Evolutionary conservation across 2,113 vertebrate genomes (phyloP).

Genomic region (Cyanocitta stelleri): DNA sequence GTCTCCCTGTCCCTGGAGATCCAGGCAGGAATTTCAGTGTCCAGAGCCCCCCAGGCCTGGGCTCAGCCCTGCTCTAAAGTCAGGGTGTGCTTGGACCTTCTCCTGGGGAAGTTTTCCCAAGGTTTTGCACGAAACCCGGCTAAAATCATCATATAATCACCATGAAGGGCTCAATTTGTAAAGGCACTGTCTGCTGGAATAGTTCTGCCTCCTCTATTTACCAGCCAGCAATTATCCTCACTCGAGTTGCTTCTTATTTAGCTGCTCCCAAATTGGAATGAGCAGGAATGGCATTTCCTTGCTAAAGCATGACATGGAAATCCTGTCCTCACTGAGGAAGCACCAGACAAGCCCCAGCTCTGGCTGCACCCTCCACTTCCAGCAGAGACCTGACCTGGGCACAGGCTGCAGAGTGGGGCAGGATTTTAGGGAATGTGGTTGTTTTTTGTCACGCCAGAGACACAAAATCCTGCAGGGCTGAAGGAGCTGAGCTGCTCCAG

Average conservation of each 20-base stretch:
- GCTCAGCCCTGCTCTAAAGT: not conserved
- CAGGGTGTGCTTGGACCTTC: not conserved
- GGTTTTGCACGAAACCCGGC: not conserved
- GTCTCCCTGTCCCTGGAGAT: accelerated
- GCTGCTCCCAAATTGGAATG: not conserved
- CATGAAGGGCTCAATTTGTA: not conserved
- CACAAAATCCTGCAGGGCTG: not conserved
- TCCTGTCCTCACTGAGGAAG: not conserved
- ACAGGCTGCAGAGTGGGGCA: accelerated
- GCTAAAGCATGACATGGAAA: not conserved
- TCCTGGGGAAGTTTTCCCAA: not conserved
- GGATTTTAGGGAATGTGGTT: accelerated
- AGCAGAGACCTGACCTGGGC: not conserved
- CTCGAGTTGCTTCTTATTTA: not conserved
- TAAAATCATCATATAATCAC: not conserved
- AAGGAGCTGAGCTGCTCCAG: not conserved
- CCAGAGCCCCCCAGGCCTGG: not conserved
- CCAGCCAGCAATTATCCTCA: constrained; percentile 4
- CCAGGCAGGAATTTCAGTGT: not conserved
- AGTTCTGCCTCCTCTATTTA: not conserved
- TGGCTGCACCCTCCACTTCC: not conserved
- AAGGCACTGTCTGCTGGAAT: not conserved
- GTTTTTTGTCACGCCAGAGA: not conserved
- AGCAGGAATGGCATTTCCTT: not conserved
- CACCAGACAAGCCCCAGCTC: not conserved